Percentiles rank a stretch among this genome's conserved stretches.
phyloP scores from a whole-genome alignment of 2,113 vertebrate genomes.

The Arizona elegans region DNA sequence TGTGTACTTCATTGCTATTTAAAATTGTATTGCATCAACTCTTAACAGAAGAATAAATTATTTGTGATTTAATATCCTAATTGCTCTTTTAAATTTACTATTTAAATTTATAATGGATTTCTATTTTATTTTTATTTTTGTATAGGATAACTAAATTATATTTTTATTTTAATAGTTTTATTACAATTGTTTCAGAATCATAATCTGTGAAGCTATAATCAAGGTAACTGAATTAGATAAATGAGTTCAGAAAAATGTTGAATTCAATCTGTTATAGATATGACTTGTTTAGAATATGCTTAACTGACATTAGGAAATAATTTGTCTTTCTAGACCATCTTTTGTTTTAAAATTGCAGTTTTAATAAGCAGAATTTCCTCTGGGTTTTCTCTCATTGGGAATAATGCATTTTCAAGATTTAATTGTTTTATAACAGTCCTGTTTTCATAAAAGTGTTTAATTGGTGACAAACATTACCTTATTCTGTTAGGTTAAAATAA shows the following conservation, averaged over 20 bases:
- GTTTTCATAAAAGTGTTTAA: slow-evolving; percentile 81
- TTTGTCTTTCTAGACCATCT: slow-evolving; percentile 81
- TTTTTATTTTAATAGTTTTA: slow-evolving; percentile 75
- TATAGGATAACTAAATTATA: slow-evolving; percentile 60
- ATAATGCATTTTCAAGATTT: slow-evolving; percentile 77
- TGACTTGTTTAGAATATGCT: slow-evolving; percentile 80
- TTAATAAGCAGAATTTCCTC: slow-evolving; percentile 86
- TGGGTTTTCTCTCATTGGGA: slow-evolving; percentile 78
- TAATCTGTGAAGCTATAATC: slow-evolving; percentile 77
- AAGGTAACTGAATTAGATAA: slow-evolving; percentile 85
- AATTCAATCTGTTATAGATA: slow-evolving; percentile 76
- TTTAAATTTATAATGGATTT: slow-evolving; percentile 49
- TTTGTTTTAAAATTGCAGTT: slow-evolving; percentile 84
- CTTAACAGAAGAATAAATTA: slow-evolving; percentile 85
- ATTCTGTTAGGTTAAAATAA: slow-evolving; percentile 65
- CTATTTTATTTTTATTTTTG: slow-evolving; percentile 62
- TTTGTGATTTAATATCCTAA: slow-evolving; percentile 83
- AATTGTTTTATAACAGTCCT: slow-evolving; percentile 85
- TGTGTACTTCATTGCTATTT: slow-evolving; percentile 90
- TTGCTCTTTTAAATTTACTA: slow-evolving; percentile 71
- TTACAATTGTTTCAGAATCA: slow-evolving; percentile 79
- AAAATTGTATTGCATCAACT: slow-evolving; percentile 88
- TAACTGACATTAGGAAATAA: slow-evolving; percentile 84
- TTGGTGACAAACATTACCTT: slow-evolving; percentile 81
- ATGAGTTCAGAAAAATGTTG: slow-evolving; percentile 77